phyloP scores from a whole-genome alignment of 2,888 invertebrate genomes.

The Spatulosminthurus flaviceps region DNA sequence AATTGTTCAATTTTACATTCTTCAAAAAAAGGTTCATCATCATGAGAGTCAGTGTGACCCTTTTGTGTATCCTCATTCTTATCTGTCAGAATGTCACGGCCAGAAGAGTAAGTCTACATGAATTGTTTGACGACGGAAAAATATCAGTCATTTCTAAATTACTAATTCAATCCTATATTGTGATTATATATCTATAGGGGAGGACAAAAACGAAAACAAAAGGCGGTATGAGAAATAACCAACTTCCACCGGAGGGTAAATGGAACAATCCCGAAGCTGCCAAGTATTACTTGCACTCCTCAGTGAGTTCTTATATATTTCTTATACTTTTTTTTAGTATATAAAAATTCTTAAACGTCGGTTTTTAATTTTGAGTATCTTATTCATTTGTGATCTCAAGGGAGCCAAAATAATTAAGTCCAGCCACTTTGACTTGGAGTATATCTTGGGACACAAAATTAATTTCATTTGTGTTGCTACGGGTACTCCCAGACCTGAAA shows the following conservation, averaged over 20 bases:
- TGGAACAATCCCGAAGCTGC: constrained; percentile 89
- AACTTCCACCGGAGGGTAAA: constrained; percentile 81
- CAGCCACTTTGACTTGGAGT: constrained; percentile 93
- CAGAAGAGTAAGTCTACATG: constrained; percentile 20
- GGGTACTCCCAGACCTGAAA: constrained; percentile 85
- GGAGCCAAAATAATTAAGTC: constrained; percentile 89
- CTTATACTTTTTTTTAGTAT: no score
- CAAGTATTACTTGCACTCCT: constrained; percentile 88
- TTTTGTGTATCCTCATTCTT: constrained; percentile 29
- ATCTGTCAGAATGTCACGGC: constrained; percentile 25
- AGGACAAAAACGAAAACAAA: constrained; percentile 31
- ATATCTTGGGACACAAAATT: constrained; percentile 92
- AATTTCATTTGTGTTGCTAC: constrained; percentile 90
- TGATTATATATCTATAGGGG: constrained; percentile 22
- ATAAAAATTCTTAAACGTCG: background rate
- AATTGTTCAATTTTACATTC: no score
- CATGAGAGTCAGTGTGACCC: constrained; percentile 10
- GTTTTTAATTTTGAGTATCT: no score
- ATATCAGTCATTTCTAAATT: no score
- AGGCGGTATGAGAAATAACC: constrained; percentile 49
- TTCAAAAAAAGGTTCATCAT: no score
- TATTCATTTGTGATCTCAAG: constrained; percentile 67
- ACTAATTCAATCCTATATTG: no score
- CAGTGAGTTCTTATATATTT: constrained; percentile 79
- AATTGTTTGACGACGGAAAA: background rate